Base-by-base conservation (phyloP, 2,888 invertebrate species). In the Eupithecia insigniata region DNA sequence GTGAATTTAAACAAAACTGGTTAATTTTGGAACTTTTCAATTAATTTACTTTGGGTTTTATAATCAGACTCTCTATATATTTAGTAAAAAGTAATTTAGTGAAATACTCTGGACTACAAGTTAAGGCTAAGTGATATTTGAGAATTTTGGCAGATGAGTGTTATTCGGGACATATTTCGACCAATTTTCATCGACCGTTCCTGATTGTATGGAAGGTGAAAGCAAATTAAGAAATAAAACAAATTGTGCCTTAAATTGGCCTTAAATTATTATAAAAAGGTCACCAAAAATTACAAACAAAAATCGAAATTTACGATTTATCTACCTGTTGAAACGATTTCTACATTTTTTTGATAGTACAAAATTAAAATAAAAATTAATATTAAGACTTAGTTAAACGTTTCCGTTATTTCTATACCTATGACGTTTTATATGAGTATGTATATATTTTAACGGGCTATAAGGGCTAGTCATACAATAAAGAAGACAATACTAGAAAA, bases 1-100 rank as follows among this genome's bases (percentile, higher is more conserved):
- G 91, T 93, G 90, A 89, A 91, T 92, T 94, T 94, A 94, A 94
- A 94, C 94, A 93, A 94, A 90, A 93, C 94, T 93, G 94, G 93
- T 94, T 92, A 93, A 86, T 94, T 94, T 94, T 93, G 94, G 94
- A 94, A 92, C 89, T 92, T 92, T 92, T 87, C 85, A 82, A 88
- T 89, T 93, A 79, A 92, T 89, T 94, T 94, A 88, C 84, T 86
- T 92, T 93, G 86, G 90, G 84, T 94, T 94, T 93, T 94, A 93
- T 90, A 91, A 87, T 84, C 92, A 92, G 89, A 92, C 93, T 93
- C 92, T 93, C 91, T 92, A 90, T 92, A 90, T 90, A 90, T 93
- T 87, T 92, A 92, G 90, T 91, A 88, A 89, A 90, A 84, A 92
- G 89, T 92, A 93, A 92, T 90, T 92, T 89, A 92, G 91, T 90